Base-by-base conservation (phyloP, 2,888 invertebrate genomes). In the Mesorhabditis sp. region DNA sequence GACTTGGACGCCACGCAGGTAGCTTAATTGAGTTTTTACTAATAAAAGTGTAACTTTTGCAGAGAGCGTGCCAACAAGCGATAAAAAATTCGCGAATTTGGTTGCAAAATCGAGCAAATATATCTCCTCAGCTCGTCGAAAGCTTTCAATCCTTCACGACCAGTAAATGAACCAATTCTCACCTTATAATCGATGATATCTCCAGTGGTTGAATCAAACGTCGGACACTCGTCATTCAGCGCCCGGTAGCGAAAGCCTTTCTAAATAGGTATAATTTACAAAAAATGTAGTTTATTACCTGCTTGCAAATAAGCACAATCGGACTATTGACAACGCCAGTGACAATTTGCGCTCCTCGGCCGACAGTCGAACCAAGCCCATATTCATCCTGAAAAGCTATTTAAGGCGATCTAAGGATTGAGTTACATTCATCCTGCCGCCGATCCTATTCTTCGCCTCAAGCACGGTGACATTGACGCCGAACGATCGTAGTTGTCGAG, bases 271-370 rank as follows among this genome's bases (percentile, higher is more conserved):
- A 1, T 45, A 62, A 2, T 28, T 2, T n/a, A n/a, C 2, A 13
- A 67, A 67, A 44, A 58, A 13, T 15, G 6, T 43, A 62, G 2
- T 28, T 7, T 1, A n/a, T 62, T 62, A 88, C 87, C 86, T 89
- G 89, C 72, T 87, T 83, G 77, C 87, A 87, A 71, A 89, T 83
- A 2, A 88, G 73, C 7, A 86, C 83, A 50, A 89, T 82, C 3
- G 89, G 89, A 78, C 88, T 89, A 81, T 89, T 89, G 65, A 85
- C 79, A 68, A 86, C 83, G 4, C 89, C 88, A n/a, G 86, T 86
- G 43, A 89, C 78, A 5, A 88, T 82, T 74, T 88, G 87, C 4
- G 88, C 87, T 3, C 88, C 88, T 70, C 81, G 80, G 4, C 87
- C 87, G 4, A 88, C 85, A 5, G 83, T 78, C 62, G 81, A 83